These are phyloP conservation scores for Bufo gargarizans DNA, from an alignment of 2,113 vertebrate genomes.

Conservation along the genomic window DNA sequence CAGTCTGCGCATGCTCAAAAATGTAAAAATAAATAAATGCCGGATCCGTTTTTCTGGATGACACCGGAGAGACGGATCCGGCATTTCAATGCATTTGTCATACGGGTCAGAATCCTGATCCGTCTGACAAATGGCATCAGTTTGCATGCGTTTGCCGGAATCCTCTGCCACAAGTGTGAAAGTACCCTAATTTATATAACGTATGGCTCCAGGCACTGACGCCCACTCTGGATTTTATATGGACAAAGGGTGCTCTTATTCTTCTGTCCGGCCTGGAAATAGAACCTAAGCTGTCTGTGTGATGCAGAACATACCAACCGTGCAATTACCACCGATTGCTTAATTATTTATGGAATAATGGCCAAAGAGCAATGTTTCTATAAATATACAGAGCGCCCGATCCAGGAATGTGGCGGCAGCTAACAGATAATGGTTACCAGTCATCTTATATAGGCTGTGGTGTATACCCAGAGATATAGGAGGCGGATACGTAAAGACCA, in stretches of 20 bases:
- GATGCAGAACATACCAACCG: background rate
- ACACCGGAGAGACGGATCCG: too few relatives aligned
- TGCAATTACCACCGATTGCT: background rate
- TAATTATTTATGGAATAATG: slow-evolving; percentile 37
- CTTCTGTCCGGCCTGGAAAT: background rate
- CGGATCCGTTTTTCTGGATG: too few relatives aligned
- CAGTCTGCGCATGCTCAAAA: too few relatives aligned
- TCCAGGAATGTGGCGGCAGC: background rate
- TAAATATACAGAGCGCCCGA: slow-evolving; percentile 11
- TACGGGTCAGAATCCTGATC: too few relatives aligned
- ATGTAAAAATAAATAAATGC: too few relatives aligned
- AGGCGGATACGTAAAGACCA: background rate
- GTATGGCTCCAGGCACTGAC: background rate
- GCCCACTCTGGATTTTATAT: background rate
- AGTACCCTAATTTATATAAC: background rate
- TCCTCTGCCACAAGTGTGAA: background rate
- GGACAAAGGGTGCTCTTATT: background rate
- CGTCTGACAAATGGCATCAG: too few relatives aligned
- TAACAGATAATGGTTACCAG: background rate
- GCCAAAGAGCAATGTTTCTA: slow-evolving; percentile 25
- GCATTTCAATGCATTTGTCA: too few relatives aligned
- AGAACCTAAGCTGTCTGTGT: background rate
- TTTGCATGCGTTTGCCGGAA: background rate
- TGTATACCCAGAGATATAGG: background rate
- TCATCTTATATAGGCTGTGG: background rate